These are phyloP conservation scores for Campoplex nolae DNA, from an alignment of 2,888 invertebrate genomes.

Conservation along the genomic window DNA sequence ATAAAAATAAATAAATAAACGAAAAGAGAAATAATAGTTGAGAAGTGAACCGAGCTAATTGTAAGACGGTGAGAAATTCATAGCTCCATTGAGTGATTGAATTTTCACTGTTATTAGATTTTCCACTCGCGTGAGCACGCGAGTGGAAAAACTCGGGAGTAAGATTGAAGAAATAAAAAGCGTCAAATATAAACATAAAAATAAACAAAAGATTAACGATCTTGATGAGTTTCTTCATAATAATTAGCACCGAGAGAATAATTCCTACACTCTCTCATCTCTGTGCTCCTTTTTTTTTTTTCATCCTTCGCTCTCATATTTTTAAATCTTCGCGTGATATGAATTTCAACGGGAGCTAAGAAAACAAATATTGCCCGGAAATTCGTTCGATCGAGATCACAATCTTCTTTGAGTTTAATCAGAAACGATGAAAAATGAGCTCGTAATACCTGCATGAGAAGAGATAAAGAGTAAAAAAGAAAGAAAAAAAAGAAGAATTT, in stretches of 20 bases:
- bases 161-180: slow-evolving; percentile 17
- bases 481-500: background rate
- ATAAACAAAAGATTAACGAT: slow-evolving; percentile 53
- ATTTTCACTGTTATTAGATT: background rate
- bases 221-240: slow-evolving; percentile 45
- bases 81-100: slow-evolving; percentile 38
- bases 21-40: slow-evolving; percentile 55
- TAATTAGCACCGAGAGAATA: slow-evolving; percentile 37
- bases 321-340: background rate
- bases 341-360: background rate
- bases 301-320: background rate
- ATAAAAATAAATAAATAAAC: slow-evolving; percentile 28
- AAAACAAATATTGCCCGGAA: slow-evolving; percentile 6
- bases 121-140: slow-evolving; percentile 16
- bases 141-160: slow-evolving; percentile 8
- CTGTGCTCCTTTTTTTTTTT: background rate
- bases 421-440: background rate
- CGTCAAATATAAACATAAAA: slow-evolving; percentile 42
- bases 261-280: slow-evolving; percentile 20
- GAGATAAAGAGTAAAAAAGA: background rate
- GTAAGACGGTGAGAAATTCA: slow-evolving; percentile 43
- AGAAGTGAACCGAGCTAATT: slow-evolving; percentile 68
- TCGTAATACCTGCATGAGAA: background rate
- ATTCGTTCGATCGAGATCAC: slow-evolving; percentile 7
- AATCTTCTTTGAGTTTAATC: background rate